A percentile compares a stretch with the other conserved stretches of the same genome.
Conservation (phyloP, 2,797 vertebrate genomes). For the Psittacula derbiana region DNA sequence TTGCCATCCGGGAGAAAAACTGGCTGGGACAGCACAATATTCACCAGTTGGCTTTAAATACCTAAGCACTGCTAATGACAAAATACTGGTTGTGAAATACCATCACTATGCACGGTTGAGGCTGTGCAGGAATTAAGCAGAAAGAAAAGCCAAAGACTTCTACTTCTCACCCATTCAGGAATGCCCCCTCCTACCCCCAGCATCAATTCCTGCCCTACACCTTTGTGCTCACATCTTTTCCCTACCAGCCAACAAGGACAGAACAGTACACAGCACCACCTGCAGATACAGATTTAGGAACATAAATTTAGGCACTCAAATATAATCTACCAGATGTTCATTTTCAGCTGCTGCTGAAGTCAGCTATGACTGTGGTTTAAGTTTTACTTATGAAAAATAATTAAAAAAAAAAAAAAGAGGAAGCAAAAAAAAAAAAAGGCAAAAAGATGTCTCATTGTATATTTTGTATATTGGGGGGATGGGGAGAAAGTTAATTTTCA, state of each 20-base stretch:
- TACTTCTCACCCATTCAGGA: not conserved
- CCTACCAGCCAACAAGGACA: not conserved
- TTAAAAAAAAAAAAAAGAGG: no score
- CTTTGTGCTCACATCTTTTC: not conserved
- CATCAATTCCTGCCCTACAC: not conserved
- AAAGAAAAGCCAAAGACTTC: not conserved
- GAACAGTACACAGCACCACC: not conserved
- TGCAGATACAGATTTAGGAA: not conserved
- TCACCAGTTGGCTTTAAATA: not conserved
- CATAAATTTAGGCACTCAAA: not conserved
- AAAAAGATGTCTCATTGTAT: not conserved
- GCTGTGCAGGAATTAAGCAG: not conserved
- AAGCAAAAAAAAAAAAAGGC: not conserved
- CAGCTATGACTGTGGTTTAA: not conserved
- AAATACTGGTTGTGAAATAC: not conserved
- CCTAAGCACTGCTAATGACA: not conserved
- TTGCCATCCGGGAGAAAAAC: not conserved
- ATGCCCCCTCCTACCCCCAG: not conserved
- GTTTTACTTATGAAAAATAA: not conserved
- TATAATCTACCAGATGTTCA: not conserved
- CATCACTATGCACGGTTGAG: rapidly evolving
- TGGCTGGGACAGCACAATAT: not conserved
- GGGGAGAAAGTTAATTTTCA: not conserved
- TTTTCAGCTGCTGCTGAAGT: not conserved
- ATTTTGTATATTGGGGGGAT: not conserved